phyloP scores from a whole-genome alignment of 2,113 vertebrate genomes.

The Callorhinus ursinus region DNA sequence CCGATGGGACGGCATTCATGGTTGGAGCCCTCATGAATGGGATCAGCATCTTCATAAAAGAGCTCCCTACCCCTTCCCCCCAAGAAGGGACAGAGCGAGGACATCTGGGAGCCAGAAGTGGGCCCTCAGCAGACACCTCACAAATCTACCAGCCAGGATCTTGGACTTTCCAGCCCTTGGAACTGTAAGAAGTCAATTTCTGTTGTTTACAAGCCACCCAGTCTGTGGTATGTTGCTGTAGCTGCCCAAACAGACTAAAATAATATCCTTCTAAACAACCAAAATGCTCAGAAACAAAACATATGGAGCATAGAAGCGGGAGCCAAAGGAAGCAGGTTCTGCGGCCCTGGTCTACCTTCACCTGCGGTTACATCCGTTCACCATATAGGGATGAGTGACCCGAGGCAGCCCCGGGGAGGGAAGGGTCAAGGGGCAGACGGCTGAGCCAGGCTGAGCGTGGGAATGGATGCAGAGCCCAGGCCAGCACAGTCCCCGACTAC shows the following conservation, averaged over 20 bases:
- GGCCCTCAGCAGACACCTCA: neutral
- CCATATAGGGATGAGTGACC: neutral
- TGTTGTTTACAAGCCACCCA: neutral
- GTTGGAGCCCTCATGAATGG: neutral
- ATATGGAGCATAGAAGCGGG: no score
- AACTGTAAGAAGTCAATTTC: neutral
- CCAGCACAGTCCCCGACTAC: neutral
- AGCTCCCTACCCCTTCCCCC: neutral
- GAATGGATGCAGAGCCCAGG: neutral
- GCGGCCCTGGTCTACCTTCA: neutral
- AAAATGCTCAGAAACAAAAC: neutral
- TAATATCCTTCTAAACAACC: neutral
- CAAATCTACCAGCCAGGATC: neutral
- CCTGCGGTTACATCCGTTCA: neutral
- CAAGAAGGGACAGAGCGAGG: neutral
- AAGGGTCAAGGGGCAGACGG: rapidly evolving
- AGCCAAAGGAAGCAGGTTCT: neutral
- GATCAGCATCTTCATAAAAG: neutral
- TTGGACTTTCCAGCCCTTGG: neutral
- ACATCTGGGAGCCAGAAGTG: neutral
- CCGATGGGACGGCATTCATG: neutral
- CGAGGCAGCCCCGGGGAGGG: neutral
- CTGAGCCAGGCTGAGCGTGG: neutral
- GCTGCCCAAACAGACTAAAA: neutral
- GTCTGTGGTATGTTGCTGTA: neutral